A percentile compares a stretch with the other conserved stretches of the same genome.
These are phyloP conservation scores for Emys orbicularis DNA, from an alignment of 2,797 vertebrate species.

Conservation along the genomic window DNA sequence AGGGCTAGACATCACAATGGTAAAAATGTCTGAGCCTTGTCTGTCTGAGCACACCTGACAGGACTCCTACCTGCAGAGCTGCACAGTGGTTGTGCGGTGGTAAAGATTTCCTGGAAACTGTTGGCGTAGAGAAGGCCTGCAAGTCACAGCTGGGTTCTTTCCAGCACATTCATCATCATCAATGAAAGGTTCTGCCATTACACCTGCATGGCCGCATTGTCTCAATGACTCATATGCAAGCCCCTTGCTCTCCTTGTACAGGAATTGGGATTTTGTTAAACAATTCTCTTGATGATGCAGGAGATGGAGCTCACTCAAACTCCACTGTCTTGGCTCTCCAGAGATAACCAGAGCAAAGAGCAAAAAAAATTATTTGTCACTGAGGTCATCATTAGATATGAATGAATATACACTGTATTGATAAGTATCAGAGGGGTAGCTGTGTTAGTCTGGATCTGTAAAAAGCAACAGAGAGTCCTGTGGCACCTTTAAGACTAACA, in stretches of 20 bases:
- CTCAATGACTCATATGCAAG: not conserved
- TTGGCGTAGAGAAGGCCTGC: not conserved
- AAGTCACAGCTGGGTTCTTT: not conserved
- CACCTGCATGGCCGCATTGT: not conserved
- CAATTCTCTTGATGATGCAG: not conserved
- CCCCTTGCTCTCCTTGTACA: not conserved
- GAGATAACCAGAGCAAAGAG: not conserved
- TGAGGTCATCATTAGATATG: not conserved
- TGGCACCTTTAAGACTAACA: no score
- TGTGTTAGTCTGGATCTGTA: no score
- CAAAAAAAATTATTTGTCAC: not conserved
- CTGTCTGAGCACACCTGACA: not conserved
- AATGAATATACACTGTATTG: not conserved
- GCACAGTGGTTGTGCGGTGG: not conserved
- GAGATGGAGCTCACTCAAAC: not conserved
- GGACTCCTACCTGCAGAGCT: not conserved
- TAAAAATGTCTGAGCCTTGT: no score
- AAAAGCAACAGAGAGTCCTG: no score
- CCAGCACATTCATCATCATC: not conserved
- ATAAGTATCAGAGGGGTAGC: not conserved
- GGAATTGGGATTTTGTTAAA: constrained; percentile 13
- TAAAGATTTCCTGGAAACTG: not conserved
- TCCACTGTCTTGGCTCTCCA: not conserved
- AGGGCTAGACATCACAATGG: not conserved
- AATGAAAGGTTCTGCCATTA: not conserved